Evolutionary conservation across 2,797 vertebrate genomes (phyloP).

Genomic region (Acrocephalus scirpaceus): DNA sequence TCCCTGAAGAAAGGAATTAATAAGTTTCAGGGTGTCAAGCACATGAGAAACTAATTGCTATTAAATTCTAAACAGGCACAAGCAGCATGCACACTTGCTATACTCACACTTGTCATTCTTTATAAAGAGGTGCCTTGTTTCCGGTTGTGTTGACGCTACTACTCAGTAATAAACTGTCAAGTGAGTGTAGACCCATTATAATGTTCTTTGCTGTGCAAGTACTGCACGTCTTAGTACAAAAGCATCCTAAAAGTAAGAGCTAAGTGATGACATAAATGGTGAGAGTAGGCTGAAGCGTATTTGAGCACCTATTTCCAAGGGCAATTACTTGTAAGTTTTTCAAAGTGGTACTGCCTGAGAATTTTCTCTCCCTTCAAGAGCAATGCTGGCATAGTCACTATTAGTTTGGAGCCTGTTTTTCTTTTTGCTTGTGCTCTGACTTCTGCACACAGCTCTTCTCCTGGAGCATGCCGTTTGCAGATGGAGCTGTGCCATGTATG

Average conservation of each 20-base stretch:
- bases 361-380: background rate
- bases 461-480: background rate
- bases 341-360: background rate
- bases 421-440: background rate
- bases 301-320: background rate
- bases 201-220: background rate
- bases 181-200: background rate
- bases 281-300: background rate
- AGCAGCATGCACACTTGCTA: background rate
- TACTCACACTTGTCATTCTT: background rate
- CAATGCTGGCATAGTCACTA: background rate
- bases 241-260: background rate
- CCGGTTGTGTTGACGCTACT: background rate
- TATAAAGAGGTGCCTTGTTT: background rate
- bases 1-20: background rate
- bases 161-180: background rate
- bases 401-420: background rate
- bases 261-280: background rate
- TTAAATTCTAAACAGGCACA: background rate
- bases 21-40: background rate
- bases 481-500: background rate
- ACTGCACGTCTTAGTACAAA: background rate
- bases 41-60: background rate
- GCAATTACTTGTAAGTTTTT: background rate
- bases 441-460: background rate